A percentile compares a stretch with the other conserved stretches of the same genome.
phyloP scores from a whole-genome alignment of 2,113 vertebrate species.

The Tyto alba region DNA sequence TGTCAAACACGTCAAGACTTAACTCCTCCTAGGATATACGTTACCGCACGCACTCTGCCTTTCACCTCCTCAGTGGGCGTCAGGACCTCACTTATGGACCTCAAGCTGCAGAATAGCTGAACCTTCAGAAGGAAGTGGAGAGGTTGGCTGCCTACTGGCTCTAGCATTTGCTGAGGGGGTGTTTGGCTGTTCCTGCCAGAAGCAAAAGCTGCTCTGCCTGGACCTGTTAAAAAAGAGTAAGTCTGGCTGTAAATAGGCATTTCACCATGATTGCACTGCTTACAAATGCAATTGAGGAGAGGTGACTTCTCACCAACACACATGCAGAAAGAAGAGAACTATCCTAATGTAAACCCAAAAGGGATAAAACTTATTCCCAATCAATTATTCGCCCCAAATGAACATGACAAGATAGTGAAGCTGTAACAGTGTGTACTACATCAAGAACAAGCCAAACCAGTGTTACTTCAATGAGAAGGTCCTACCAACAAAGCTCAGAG shows the following conservation, averaged over 20 bases:
- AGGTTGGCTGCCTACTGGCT: background rate
- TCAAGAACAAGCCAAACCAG: background rate
- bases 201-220: conserved; percentile 37
- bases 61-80: background rate
- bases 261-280: background rate
- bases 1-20: background rate
- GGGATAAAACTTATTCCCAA: background rate
- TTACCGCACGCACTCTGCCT: background rate
- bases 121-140: background rate
- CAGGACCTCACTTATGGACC: background rate
- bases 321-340: background rate
- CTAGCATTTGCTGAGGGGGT: background rate
- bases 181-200: conserved; percentile 17
- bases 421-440: background rate
- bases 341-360: background rate
- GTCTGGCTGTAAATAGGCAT: conserved; percentile 18
- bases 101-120: conserved; percentile 12
- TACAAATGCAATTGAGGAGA: background rate
- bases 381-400: background rate
- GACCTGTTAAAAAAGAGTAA: conserved; percentile 45
- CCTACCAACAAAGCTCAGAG: background rate
- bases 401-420: background rate
- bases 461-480: background rate
- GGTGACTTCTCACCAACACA: background rate
- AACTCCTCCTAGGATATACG: background rate